Conservation (phyloP, 2,888 invertebrate genomes). For the Drosophila crucigera region DNA sequence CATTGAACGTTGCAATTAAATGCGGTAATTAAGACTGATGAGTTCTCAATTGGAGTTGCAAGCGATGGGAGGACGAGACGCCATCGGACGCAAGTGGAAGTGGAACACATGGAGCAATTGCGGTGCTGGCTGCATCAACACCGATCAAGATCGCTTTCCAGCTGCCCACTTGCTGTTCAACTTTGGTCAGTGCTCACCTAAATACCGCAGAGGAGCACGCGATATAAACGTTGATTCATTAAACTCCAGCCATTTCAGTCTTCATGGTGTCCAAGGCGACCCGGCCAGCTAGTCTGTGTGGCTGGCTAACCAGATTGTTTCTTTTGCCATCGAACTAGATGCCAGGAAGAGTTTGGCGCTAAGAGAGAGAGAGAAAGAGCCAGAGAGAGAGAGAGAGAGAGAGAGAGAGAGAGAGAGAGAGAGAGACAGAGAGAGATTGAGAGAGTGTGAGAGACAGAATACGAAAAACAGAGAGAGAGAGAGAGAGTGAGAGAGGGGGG, state of each 20-base stretch:
- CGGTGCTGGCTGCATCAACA: conserved; percentile 7
- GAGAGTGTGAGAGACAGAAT: neutral
- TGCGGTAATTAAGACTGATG: conserved; percentile 61
- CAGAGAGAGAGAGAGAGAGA: conserved; percentile 3
- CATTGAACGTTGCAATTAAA: conserved; percentile 45
- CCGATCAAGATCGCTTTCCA: conserved; percentile 37
- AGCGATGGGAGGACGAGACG: conserved; percentile 32
- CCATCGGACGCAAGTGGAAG: conserved; percentile 25
- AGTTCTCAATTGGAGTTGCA: conserved; percentile 51
- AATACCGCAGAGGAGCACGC: conserved; percentile 59
- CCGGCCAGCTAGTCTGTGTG: conserved; percentile 19
- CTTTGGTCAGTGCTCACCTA: conserved; percentile 51
- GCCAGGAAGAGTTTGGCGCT: conserved; percentile 20
- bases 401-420: neutral
- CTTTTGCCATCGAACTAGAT: conserved; percentile 37
- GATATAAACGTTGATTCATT: conserved; percentile 46
- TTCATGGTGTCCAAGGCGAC: conserved; percentile 56
- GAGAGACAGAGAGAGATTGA: conserved; percentile 8
- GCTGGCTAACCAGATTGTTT: conserved; percentile 43
- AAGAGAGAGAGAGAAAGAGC: neutral
- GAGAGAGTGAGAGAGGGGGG: conserved; percentile 1
- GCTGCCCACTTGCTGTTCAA: conserved; percentile 44
- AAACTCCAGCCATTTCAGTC: conserved; percentile 5
- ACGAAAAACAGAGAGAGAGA: neutral
- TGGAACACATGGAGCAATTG: conserved; percentile 9